Conservation (phyloP, 2,113 vertebrate genomes). For the Scolopax mira region DNA sequence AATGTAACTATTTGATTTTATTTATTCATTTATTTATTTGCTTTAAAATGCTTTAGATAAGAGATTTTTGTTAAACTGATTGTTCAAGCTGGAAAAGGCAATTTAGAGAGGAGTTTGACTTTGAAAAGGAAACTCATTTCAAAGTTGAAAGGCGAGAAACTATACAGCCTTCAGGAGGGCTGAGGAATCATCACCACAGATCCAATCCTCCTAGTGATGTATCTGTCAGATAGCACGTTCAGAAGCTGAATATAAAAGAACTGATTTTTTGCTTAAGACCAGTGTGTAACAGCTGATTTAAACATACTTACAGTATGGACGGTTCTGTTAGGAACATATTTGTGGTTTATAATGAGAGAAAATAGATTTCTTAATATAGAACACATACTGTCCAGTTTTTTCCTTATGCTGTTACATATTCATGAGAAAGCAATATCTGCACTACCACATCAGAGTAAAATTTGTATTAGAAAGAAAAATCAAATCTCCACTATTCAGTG, state of each 20-base stretch:
- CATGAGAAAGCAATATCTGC: not conserved
- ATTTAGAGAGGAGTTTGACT: not conserved
- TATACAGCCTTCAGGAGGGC: not conserved
- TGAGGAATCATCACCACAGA: not conserved
- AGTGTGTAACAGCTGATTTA: not conserved
- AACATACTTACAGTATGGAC: not conserved
- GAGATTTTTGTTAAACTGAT: not conserved
- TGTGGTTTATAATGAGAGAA: not conserved
- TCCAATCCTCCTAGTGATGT: not conserved
- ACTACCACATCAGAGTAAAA: not conserved
- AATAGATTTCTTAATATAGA: slow-evolving; percentile 44
- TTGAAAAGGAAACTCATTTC: not conserved
- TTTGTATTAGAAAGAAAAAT: not conserved
- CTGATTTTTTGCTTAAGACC: not conserved
- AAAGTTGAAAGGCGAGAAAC: not conserved
- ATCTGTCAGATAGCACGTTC: not conserved
- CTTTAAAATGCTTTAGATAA: not conserved
- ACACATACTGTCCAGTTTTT: slow-evolving; percentile 1
- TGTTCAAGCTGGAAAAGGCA: not conserved
- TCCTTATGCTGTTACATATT: slow-evolving; percentile 38
- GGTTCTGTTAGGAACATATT: slow-evolving; percentile 21
- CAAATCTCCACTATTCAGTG: not conserved
- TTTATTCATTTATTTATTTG: not conserved
- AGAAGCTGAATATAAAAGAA: not conserved
- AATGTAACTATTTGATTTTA: not conserved